Base-by-base conservation (phyloP, 2,113 vertebrate genomes). In the Mungos mungo region DNA sequence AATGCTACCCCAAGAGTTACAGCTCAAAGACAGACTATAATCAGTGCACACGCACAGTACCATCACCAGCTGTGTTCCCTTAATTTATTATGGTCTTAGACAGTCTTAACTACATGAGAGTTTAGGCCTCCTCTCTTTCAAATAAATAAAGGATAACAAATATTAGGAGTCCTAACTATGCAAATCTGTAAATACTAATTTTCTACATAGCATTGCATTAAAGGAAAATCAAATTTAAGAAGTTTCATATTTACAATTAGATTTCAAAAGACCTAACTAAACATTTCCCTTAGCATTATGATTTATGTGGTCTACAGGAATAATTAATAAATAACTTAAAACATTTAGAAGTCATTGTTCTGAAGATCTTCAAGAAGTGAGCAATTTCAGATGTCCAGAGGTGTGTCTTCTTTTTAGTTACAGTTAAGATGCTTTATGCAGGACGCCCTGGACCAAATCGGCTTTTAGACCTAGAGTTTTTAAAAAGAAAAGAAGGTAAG, bases 391-490 rank as follows among this genome's bases (percentile, higher is more conserved):
- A 95, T 97, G 97, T 98, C 95, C 98, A 95, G 50, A 96, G 57
- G 54, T 68, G 90, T 47, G 81, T 82, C 85, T 92, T 98, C 96
- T 98, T 52, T 95, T 65, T 74, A 83, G 38, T 7, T 63, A 95
- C 57, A 81, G 82, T n/a, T 0, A 57, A 96, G 86, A 65, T 95
- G 95, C 86, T 96, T 98, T 98, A 99, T 0, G 98, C 98, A 76
- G 99, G 99, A 72, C 99, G 98, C 65, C 98, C 98, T 98, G 96
- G 98, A 87, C 97, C 98, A 97, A 99, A 99, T 95, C 99, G 99
- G 80, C 98, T 41, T 98, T 99, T 99, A 93, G 98, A 98, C 97
- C 99, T 99, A 95, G 54, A 98, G 97, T 96, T 93, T 98, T 98
- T 60, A 97, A 97, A 98, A 52, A 96, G 95, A 96, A 97, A 96